Percentiles rank a stretch among this genome's conserved stretches.
Evolutionary conservation across 2,888 invertebrate genomes (phyloP).

Genomic region (Agapetus fuscipes): DNA sequence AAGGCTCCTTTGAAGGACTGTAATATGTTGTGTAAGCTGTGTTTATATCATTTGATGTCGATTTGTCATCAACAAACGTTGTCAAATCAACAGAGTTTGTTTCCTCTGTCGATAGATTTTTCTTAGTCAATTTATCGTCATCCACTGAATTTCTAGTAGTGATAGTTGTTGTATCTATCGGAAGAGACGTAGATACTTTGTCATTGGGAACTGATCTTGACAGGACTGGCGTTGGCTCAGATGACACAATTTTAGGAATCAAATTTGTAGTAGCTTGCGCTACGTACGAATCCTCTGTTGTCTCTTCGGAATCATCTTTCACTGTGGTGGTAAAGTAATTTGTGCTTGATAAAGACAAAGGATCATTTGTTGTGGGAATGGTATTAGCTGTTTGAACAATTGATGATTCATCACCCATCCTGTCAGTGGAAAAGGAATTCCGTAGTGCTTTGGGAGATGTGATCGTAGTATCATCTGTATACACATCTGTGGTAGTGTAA

Average conservation of each 20-base stretch:
- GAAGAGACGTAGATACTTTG: not conserved
- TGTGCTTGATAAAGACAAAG: not conserved
- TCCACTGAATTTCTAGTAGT: not conserved
- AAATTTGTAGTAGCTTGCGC: slow-evolving; percentile 20
- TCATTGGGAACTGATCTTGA: not conserved
- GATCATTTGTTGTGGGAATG: not conserved
- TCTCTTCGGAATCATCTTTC: not conserved
- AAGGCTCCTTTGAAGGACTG: slow-evolving; percentile 3
- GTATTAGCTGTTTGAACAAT: not conserved
- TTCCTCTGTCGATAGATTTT: not conserved
- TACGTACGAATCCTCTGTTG: slow-evolving; percentile 14
- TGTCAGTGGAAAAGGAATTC: not conserved
- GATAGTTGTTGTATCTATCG: not conserved
- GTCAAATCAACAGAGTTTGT: slow-evolving; percentile 3
- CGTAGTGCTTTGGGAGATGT: not conserved
- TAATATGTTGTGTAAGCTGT: slow-evolving; percentile 16
- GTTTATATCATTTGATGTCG: slow-evolving; percentile 9
- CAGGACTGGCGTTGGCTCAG: not conserved
- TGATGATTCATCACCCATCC: not conserved
- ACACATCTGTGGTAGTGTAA: not conserved
- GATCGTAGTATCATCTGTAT: not conserved
- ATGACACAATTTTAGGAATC: not conserved
- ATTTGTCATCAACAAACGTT: slow-evolving; percentile 6
- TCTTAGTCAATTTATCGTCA: not conserved
- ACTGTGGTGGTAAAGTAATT: slow-evolving; percentile 5